Conservation (phyloP, 2,888 invertebrate species). For the Meghimatium bilineatum region DNA sequence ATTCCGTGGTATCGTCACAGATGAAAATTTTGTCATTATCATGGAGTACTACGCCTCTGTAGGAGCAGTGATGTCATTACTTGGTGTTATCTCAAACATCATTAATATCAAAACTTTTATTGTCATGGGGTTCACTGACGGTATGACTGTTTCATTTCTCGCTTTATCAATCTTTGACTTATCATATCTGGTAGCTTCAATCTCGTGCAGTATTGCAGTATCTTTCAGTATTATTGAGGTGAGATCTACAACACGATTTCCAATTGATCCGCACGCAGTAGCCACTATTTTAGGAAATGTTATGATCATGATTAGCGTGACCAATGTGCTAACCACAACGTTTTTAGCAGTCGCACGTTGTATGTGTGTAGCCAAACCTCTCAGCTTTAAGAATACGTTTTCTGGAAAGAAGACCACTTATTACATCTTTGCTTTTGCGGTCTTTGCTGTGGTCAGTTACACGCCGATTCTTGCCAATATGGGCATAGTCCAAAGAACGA, state of each 20-base stretch:
- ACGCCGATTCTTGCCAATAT: slow-evolving; percentile 12
- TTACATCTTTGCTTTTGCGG: neutral
- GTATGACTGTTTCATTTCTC: slow-evolving; percentile 19
- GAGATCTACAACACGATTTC: neutral
- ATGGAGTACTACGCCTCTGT: neutral
- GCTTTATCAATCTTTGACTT: slow-evolving; percentile 4
- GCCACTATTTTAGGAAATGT: neutral
- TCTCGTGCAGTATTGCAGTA: neutral
- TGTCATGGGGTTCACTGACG: slow-evolving; percentile 1
- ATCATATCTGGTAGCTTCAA: neutral
- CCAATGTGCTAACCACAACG: slow-evolving; percentile 8
- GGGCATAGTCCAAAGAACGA: neutral
- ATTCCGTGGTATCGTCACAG: neutral
- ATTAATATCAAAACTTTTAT: slow-evolving; percentile 25
- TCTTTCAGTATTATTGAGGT: neutral
- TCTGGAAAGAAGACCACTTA: neutral
- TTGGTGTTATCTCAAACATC: neutral
- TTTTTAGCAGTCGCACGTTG: slow-evolving; percentile 35
- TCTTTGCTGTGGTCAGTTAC: neutral
- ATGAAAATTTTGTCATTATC: neutral
- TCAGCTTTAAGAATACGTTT: slow-evolving; percentile 13
- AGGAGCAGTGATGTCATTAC: neutral
- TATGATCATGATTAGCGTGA: neutral
- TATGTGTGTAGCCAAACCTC: slow-evolving; percentile 30
- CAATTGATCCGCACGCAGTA: neutral